Conservation (phyloP, 2,113 vertebrate species). For the Pitta sordida region DNA sequence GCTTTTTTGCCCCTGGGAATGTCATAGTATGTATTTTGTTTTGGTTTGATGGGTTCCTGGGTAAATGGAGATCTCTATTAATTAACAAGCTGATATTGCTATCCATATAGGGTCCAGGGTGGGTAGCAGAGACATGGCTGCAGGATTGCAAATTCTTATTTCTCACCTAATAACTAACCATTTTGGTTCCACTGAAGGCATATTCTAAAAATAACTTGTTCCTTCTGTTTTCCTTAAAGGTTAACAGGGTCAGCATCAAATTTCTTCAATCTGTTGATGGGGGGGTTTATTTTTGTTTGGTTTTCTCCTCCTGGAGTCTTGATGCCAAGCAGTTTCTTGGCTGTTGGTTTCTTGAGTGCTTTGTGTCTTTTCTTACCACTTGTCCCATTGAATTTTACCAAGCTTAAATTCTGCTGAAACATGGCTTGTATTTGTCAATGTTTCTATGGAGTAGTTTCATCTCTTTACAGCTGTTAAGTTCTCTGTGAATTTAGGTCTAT, state of each 20-base stretch:
- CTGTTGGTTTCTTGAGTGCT: background rate
- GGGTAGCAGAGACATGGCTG: background rate
- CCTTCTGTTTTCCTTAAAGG: background rate
- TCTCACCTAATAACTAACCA: background rate
- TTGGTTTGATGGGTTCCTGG: background rate
- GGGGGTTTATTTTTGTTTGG: no score
- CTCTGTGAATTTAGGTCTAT: background rate
- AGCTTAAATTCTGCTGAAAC: background rate
- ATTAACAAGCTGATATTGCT: background rate
- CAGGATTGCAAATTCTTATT: background rate
- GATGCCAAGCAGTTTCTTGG: background rate
- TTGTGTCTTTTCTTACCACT: background rate
- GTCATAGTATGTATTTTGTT: background rate
- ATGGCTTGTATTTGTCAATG: background rate
- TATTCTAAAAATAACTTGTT: background rate
- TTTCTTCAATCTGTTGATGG: background rate
- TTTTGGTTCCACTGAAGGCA: background rate
- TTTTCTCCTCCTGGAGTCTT: background rate
- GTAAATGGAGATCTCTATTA: background rate
- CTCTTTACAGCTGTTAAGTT: background rate
- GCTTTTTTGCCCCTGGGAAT: background rate
- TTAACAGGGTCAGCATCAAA: background rate
- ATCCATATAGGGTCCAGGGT: no score
- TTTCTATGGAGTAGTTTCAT: background rate
- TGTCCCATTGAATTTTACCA: background rate